phyloP scores from a whole-genome alignment of 1,140 invertebrate species.

The Conopomorpha cramerella region DNA sequence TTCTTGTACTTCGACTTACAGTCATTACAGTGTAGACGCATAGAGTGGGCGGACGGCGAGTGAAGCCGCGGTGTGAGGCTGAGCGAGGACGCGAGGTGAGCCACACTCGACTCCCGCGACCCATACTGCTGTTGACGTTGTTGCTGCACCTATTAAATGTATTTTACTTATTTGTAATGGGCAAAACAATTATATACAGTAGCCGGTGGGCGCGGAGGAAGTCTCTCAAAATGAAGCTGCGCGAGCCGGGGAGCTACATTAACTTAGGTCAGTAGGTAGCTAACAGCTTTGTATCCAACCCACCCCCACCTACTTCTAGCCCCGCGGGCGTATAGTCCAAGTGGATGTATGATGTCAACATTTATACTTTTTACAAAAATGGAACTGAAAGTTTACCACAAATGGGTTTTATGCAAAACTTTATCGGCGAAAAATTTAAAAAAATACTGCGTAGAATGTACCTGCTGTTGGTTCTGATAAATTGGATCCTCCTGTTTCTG shows the following conservation, averaged over 20 bases:
- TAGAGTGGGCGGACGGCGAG: conserved; percentile 39
- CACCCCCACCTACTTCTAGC: too few species aligned
- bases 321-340: too few species aligned
- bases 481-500: conserved; percentile 50
- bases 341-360: too few species aligned
- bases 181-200: not conserved
- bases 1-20: conserved; percentile 18
- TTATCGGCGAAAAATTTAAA: too few species aligned
- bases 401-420: too few species aligned
- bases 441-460: too few species aligned
- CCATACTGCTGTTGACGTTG: conserved; percentile 50
- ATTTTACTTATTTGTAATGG: not conserved
- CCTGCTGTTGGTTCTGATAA: conserved; percentile 58
- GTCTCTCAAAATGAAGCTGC: too few species aligned
- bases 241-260: too few species aligned
- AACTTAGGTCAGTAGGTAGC: too few species aligned
- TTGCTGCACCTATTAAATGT: conserved; percentile 30
- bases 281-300: too few species aligned
- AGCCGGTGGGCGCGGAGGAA: not conserved
- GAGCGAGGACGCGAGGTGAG: conserved; percentile 36
- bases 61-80: conserved; percentile 35
- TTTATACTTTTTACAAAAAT: too few species aligned
- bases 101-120: conserved; percentile 41
- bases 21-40: conserved; percentile 25
- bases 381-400: too few species aligned